These are phyloP conservation scores for Onchidella celtica DNA, from an alignment of 2,888 invertebrate species.

Conservation along the genomic window DNA sequence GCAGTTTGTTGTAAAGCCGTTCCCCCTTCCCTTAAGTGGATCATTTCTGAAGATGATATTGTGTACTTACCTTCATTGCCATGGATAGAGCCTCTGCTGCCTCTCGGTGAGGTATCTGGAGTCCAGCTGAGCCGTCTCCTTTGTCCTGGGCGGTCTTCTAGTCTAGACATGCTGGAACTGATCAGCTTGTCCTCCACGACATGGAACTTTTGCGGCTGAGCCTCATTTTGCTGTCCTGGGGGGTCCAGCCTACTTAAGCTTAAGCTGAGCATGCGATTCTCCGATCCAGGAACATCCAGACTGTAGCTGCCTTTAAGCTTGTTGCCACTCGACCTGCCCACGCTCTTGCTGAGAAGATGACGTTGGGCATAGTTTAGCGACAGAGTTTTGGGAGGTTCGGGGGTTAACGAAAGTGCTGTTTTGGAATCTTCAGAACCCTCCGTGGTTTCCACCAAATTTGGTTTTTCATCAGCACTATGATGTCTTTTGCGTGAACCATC, in stretches of 20 bases:
- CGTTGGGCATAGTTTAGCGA: neutral
- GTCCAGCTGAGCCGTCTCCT: slow-evolving; percentile 29
- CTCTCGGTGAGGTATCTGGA: slow-evolving; percentile 16
- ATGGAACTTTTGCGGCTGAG: neutral
- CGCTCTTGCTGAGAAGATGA: neutral
- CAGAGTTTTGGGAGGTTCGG: neutral
- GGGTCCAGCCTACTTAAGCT: slow-evolving; percentile 29
- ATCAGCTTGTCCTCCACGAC: slow-evolving; percentile 44
- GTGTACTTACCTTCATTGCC: neutral
- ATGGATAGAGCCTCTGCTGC: slow-evolving; percentile 10
- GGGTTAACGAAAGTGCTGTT: neutral
- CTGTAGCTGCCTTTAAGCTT: slow-evolving; percentile 31
- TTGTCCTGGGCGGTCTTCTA: slow-evolving; percentile 7
- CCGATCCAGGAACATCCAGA: slow-evolving; percentile 20
- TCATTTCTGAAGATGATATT: no score
- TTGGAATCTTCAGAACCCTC: neutral
- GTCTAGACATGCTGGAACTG: slow-evolving; percentile 17
- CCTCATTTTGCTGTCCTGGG: neutral
- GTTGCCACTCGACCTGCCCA: neutral
- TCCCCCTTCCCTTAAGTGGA: no score
- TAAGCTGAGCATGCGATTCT: neutral
- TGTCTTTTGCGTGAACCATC: neutral
- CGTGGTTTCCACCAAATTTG: neutral
- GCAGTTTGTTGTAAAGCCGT: no score
- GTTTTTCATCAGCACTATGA: neutral